Percentiles rank a stretch among this genome's conserved stretches.
These are phyloP conservation scores for Rhingia campestris DNA, from an alignment of 2,888 invertebrate species.

Conservation along the genomic window DNA sequence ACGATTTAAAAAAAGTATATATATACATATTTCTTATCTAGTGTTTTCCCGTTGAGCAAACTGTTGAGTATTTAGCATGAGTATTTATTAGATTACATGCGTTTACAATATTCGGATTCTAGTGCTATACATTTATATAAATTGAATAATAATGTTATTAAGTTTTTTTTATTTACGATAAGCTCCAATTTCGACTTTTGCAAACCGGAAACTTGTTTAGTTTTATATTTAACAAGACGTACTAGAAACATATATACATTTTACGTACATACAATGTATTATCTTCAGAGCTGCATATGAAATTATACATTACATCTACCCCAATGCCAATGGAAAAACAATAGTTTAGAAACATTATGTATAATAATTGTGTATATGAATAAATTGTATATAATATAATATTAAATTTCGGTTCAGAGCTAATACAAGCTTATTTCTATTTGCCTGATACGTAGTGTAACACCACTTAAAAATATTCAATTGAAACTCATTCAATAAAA, in stretches of 20 bases:
- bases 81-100: conserved; percentile 44
- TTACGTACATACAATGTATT: conserved; percentile 3
- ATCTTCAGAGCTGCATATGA: neutral
- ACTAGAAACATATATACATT: neutral
- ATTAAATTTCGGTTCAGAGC: conserved; percentile 64
- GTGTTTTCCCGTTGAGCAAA: conserved; percentile 57
- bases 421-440: conserved; percentile 62
- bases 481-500: conserved; percentile 61
- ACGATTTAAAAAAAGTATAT: conserved; percentile 67
- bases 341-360: conserved; percentile 61
- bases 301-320: conserved; percentile 10
- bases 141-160: conserved; percentile 15
- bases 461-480: conserved; percentile 54
- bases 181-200: conserved; percentile 8
- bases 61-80: conserved; percentile 57
- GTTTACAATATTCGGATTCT: conserved; percentile 26
- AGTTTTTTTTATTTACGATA: conserved; percentile 22
- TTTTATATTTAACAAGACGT: conserved; percentile 3
- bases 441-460: conserved; percentile 58
- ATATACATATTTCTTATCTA: conserved; percentile 67
- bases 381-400: conserved; percentile 73
- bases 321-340: conserved; percentile 66
- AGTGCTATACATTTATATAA: conserved; percentile 35
- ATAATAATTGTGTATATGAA: conserved; percentile 71
- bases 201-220: neutral